Evolutionary conservation across 2,113 vertebrate genomes (phyloP).

Genomic region (Entomyzon cyanotis): DNA sequence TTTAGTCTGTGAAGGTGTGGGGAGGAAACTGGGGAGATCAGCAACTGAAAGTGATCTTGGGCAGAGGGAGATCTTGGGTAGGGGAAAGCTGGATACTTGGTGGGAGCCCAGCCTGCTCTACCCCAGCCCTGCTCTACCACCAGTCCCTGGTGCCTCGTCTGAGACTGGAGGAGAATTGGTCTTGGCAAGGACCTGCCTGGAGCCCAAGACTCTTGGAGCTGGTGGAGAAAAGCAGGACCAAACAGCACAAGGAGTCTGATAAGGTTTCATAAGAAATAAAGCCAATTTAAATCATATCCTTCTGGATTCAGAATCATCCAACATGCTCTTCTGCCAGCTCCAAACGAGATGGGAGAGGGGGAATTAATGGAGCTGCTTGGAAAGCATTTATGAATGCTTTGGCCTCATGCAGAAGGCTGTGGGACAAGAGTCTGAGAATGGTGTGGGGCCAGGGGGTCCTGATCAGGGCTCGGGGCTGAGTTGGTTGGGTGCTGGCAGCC

Average conservation of each 20-base stretch:
- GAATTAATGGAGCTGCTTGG: neutral
- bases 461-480: neutral
- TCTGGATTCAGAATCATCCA: neutral
- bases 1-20: accelerated
- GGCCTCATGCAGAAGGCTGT: neutral
- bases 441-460: accelerated
- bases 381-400: neutral
- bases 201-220: neutral
- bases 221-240: neutral
- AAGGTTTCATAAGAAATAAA: neutral
- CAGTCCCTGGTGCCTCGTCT: neutral
- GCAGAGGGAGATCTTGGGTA: neutral
- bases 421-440: neutral
- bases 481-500: accelerated
- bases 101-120: neutral
- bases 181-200: neutral
- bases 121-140: neutral
- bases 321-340: neutral
- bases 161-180: accelerated
- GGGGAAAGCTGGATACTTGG: neutral
- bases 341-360: neutral
- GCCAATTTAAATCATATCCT: neutral
- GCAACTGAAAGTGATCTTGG: neutral
- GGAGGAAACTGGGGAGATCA: neutral
- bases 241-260: neutral